Evolutionary conservation across 2,797 vertebrate species (phyloP).

Genomic region (Sylvilagus floridanus): DNA sequence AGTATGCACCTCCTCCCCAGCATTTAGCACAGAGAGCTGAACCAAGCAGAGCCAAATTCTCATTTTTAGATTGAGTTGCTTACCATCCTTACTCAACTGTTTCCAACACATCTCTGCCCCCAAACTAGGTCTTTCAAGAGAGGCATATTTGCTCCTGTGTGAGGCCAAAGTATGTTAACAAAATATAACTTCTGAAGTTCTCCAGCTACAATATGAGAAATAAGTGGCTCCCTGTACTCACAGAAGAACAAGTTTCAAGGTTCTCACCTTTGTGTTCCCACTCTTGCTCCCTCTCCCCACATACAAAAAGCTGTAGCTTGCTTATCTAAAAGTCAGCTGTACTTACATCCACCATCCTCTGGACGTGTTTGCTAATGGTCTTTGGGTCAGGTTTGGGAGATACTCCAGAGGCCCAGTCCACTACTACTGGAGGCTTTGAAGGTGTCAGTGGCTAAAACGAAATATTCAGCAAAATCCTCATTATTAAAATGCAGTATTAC

Average conservation of each 20-base stretch:
- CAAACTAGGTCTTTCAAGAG: background rate
- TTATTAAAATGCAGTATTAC: background rate
- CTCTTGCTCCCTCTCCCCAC: too few species aligned
- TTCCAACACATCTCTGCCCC: background rate
- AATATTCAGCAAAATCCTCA: conserved; percentile 60
- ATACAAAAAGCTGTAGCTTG: background rate
- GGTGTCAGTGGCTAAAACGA: conserved; percentile 93
- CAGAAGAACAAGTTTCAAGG: background rate
- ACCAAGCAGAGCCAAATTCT: background rate
- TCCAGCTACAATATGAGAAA: background rate
- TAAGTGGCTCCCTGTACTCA: background rate
- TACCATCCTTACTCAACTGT: background rate
- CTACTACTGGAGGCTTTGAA: conserved; percentile 94
- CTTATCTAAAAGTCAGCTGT: background rate
- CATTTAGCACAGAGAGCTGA: background rate
- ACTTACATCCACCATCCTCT: conserved; percentile 97
- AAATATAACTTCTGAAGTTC: background rate
- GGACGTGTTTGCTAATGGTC: conserved; percentile 97
- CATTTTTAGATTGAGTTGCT: background rate
- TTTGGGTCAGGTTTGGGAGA: conserved; percentile 96
- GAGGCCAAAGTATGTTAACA: background rate
- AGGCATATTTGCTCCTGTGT: background rate
- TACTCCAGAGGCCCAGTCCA: conserved; percentile 97
- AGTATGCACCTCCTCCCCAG: background rate
- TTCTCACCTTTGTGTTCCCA: background rate